phyloP scores from a whole-genome alignment of 2,113 vertebrate genomes.

The Tamias sibiricus region DNA sequence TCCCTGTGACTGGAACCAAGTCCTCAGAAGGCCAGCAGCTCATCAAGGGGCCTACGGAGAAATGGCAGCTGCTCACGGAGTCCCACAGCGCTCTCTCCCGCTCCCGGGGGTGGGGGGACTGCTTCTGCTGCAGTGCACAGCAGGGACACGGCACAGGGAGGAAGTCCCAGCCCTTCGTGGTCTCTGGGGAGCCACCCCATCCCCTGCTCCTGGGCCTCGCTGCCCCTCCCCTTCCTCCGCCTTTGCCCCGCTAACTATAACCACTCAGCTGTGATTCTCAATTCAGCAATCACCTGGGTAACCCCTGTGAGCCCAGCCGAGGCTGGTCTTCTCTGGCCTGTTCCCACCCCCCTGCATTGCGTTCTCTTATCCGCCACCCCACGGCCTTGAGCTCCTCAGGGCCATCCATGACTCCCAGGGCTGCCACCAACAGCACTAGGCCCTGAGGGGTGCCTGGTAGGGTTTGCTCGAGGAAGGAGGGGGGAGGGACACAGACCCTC shows the following conservation, averaged over 20 bases:
- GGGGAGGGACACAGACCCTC: neutral
- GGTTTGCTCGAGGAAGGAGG: neutral
- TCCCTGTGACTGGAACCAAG: neutral
- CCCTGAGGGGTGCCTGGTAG: neutral
- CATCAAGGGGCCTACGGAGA: neutral
- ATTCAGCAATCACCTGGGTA: too few species aligned
- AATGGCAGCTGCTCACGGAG: neutral
- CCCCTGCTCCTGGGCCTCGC: neutral
- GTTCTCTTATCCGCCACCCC: too few species aligned
- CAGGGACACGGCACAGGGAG: accelerated
- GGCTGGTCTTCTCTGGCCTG: accelerated
- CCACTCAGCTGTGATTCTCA: neutral
- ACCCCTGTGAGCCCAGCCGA: neutral
- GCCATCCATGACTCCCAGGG: accelerated
- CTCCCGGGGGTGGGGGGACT: too few species aligned
- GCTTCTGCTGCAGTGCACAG: accelerated
- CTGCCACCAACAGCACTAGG: neutral
- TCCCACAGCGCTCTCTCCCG: too few species aligned
- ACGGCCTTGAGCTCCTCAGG: neutral
- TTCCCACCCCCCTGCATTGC: neutral
- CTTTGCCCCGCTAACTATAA: neutral
- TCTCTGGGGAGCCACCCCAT: neutral
- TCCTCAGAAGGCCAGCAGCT: neutral
- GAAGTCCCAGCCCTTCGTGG: accelerated
- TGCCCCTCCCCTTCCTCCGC: accelerated